Percentiles rank a stretch among this genome's conserved stretches.
Evolutionary conservation across 2,797 vertebrate genomes (phyloP).

Genomic region (Tiaroga cobitis): DNA sequence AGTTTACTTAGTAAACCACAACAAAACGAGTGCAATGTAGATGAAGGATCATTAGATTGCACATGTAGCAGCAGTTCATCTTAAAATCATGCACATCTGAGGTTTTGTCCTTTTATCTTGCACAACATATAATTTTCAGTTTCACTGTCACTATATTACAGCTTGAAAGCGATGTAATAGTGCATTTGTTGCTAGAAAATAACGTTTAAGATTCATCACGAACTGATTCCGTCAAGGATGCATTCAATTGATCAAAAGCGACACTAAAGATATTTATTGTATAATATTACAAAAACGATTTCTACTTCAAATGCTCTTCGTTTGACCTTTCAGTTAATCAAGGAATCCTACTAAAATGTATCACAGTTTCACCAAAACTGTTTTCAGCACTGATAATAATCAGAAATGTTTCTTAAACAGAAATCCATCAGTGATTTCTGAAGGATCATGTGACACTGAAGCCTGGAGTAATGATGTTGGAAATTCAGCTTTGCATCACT

Average conservation of each 20-base stretch:
- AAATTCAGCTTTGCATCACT: not conserved
- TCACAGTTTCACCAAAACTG: not conserved
- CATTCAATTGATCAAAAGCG: not conserved
- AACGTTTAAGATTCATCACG: not conserved
- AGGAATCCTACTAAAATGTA: not conserved
- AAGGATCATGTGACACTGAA: not conserved
- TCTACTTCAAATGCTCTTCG: not conserved
- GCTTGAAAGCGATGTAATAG: not conserved
- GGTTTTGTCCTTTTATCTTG: not conserved
- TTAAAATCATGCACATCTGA: not conserved
- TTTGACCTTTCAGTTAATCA: not conserved
- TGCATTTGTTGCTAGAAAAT: slow-evolving; percentile 5
- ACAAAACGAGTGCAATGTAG: not conserved
- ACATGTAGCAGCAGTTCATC: not conserved
- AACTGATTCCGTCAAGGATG: not conserved
- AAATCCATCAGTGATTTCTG: not conserved
- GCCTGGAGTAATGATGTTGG: not conserved
- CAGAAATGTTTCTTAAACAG: not conserved
- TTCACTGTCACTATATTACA: not conserved
- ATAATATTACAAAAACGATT: not conserved
- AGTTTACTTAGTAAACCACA: not conserved
- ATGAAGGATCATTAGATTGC: not conserved
- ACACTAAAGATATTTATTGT: not conserved
- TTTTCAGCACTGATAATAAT: not conserved
- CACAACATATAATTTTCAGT: not conserved